Conservation (phyloP, 1,140 invertebrate genomes). For the Drosophila yakuba region DNA sequence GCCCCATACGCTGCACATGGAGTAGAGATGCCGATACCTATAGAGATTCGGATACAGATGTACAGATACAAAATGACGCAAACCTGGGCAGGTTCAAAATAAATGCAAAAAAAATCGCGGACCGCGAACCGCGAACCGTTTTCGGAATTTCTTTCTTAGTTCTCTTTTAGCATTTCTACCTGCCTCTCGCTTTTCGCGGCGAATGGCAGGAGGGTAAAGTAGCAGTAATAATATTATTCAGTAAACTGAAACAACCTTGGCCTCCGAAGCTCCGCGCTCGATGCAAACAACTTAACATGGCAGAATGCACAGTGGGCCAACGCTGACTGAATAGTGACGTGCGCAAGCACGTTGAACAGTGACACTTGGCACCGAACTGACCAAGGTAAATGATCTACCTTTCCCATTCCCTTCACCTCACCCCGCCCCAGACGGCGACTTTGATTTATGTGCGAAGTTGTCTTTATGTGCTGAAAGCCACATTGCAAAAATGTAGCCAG, state of each 20-base stretch:
- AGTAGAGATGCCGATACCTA: constrained; percentile 10
- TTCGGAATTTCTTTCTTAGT: constrained; percentile 58
- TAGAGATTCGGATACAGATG: constrained; percentile 33
- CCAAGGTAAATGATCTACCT: constrained; percentile 46
- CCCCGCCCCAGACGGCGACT: constrained; percentile 12
- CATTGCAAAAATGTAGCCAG: constrained; percentile 63
- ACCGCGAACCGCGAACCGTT: constrained; percentile 46
- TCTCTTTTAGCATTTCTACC: constrained; percentile 49
- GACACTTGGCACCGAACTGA: constrained; percentile 48
- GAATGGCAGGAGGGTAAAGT: constrained; percentile 30
- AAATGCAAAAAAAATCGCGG: constrained; percentile 18
- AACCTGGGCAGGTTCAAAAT: constrained; percentile 62
- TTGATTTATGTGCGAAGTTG: constrained; percentile 76
- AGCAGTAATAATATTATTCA: constrained; percentile 52
- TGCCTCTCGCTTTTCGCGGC: constrained; percentile 37
- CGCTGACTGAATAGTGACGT: constrained; percentile 31
- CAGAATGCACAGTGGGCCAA: constrained; percentile 60
- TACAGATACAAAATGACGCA: constrained; percentile 73
- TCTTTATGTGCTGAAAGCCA: constrained; percentile 48
- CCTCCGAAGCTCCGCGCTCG: constrained; percentile 39
- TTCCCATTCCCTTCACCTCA: constrained; percentile 1
- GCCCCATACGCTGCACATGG: constrained; percentile 18
- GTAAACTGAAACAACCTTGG: constrained; percentile 69
- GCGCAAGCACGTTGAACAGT: constrained; percentile 21
- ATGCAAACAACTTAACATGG: constrained; percentile 58